Base-by-base conservation (phyloP, 2,797 vertebrate genomes). In the Menidia menidia region DNA sequence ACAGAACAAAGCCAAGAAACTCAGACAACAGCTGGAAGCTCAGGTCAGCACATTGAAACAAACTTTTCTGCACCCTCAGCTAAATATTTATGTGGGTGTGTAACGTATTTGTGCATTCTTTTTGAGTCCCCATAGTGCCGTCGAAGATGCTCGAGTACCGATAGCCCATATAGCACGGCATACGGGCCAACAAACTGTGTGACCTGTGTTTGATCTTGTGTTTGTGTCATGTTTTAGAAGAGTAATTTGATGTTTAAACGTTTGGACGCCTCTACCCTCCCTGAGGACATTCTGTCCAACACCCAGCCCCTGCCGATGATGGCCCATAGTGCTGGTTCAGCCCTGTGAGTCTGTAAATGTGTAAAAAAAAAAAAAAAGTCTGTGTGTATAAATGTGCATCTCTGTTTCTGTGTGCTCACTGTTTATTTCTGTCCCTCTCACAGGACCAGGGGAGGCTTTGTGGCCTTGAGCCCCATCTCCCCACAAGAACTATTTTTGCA, bases 1-100 rank as follows among this genome's bases (percentile, higher is more conserved):
- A 86, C 96, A 96, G 90, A 99, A 96, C 92, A 99, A 99, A 91
- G 96, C 97, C 0, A 99, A 98, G 93, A 99, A 98, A 89, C 95
- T 98, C 79, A 91, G 95, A 64, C 96, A 96, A 71, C 96, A 96
- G 84, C 92, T 98, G 63, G 98, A 99, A 87, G 97, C 97, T 76
- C 96, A 99, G 96, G 97, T 98, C 73, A 58, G 39, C 41, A 16
- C 16, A 32, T 25, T 18, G 11, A 31, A 33, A 4, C 52, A 1
- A 33, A 33, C 31, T 55, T 48, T 43, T 4, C n/a, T 33, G 11
- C 33, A 51, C 33, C 6, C 41, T 19, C 1, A 35, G n/a, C 57
- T 41, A 35, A n/a, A 18, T 30, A 18, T 44, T 15, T 45, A 14
- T 44, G 25, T 25, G 25, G 25, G 25, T 25, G 25, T 25, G 25